Evolutionary conservation across 2,888 invertebrate species (phyloP), one percentile per base, ranked within the genome.

Genomic region (Cantharis nigra): DNA sequence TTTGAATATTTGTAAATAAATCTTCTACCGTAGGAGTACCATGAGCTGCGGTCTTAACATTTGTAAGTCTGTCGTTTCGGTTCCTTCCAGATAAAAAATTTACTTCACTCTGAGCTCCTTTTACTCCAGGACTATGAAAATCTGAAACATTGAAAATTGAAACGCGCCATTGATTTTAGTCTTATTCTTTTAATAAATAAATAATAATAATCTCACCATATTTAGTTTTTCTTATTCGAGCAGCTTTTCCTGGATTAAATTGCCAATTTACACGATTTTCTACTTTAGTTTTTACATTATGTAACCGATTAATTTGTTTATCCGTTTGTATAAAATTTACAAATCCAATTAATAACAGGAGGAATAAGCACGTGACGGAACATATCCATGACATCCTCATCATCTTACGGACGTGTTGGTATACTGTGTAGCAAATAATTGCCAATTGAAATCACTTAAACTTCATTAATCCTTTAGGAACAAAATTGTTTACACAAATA

Each of bases 81-180:
- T 70, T 49, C 3, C 26, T n/a, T 1, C 20, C 20, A 11, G n/a
- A 23, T 14, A 18, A 14, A 70, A 16, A 20, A 69, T 16, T 11
- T 18, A 14, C 49, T n/a, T 49, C 18, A 16, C 49, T 20, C 5
- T 73, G 62, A 14, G 16, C 69, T 62, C 73, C 69, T 62, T 69
- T 67, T 23, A 69, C 26, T 16, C 73, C 73, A 16, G 67, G 20
- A 73, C 73, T 73, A 7, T 67, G 73, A 49, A 69, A 18, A 23
- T 69, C 73, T 73, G 67, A 20, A 69, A 49, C 49, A 2, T 7
- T n/a, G 49, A n/a, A 49, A 49, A 49, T 33, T 13, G 11, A 9
- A 10, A 20, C 20, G 20, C 20, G 20, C 1, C 3, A 4, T 3
- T 3, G 20, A 20, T 20, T 3, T 20, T 20, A 20, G 20, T 30